These are phyloP conservation scores for Cossypha dichroa DNA, from an alignment of 2,797 vertebrate species.

Conservation along the genomic window DNA sequence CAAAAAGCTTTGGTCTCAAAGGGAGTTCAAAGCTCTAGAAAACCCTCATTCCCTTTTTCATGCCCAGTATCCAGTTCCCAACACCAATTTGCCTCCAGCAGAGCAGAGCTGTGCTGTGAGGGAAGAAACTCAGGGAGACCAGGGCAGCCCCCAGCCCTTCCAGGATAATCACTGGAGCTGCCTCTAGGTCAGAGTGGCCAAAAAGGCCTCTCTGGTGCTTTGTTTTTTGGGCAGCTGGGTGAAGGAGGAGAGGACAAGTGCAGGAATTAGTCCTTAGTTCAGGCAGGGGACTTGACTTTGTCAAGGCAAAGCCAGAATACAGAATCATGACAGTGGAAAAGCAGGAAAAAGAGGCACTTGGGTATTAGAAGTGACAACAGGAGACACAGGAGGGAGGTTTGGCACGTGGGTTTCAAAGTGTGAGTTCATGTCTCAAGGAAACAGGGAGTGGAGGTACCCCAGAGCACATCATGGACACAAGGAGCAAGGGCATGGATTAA, in stretches of 20 bases:
- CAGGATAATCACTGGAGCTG: not conserved
- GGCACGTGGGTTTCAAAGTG: not conserved
- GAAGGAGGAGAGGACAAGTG: not conserved
- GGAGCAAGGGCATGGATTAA: not conserved
- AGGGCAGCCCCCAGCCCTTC: not conserved
- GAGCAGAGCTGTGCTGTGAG: rapidly evolving
- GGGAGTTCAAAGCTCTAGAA: not conserved
- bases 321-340: not conserved
- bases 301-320: not conserved
- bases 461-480: rapidly evolving
- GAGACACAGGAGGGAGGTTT: not conserved
- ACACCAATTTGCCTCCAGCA: not conserved
- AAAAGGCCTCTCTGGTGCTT: not conserved
- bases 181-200: not conserved
- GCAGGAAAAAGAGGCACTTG: not conserved
- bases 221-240: not conserved
- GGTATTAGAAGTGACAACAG: not conserved
- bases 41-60: not conserved
- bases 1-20: not conserved
- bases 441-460: not conserved
- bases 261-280: not conserved
- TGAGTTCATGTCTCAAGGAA: not conserved
- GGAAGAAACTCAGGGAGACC: not conserved
- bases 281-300: not conserved
- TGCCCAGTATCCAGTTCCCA: not conserved